phyloP scores from a whole-genome alignment of 1,140 invertebrate genomes.

The Cylas formicarius region DNA sequence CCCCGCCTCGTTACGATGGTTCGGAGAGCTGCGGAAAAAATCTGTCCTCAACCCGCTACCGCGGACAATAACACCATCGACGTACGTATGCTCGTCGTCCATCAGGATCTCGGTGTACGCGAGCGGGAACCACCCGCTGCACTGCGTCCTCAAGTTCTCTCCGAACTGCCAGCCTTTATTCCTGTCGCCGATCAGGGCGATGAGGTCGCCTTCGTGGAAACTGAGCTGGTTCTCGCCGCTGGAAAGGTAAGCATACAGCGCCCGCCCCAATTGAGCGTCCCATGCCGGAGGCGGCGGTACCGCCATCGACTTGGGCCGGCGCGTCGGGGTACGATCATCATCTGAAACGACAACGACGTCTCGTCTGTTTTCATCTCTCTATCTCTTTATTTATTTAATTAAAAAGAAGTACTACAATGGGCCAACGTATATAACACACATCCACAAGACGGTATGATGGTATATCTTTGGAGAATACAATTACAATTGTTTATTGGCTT shows the following conservation, averaged over 20 bases:
- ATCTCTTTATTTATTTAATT: too few species aligned
- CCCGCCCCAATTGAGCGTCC: slow-evolving; percentile 64
- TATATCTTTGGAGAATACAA: too few species aligned
- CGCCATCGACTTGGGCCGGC: slow-evolving; percentile 64
- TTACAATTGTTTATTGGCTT: too few species aligned
- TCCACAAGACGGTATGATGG: too few species aligned
- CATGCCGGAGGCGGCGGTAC: slow-evolving; percentile 53
- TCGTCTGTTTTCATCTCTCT: too few species aligned
- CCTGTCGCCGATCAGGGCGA: slow-evolving; percentile 79
- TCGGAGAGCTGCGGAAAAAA: slow-evolving; percentile 31
- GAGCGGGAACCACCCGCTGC: slow-evolving; percentile 89
- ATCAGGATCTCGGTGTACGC: slow-evolving; percentile 76
- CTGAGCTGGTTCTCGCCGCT: slow-evolving; percentile 87
- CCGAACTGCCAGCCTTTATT: slow-evolving; percentile 95
- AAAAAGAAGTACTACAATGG: too few species aligned
- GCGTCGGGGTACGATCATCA: slow-evolving; percentile 49
- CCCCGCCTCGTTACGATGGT: slow-evolving; percentile 29
- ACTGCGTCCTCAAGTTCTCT: slow-evolving; percentile 81
- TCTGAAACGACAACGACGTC: too few species aligned
- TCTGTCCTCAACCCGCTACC: slow-evolving; percentile 3
- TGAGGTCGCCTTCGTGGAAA: slow-evolving; percentile 84
- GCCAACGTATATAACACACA: too few species aligned
- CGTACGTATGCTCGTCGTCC: slow-evolving; percentile 52
- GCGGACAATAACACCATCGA: slow-evolving; percentile 12
- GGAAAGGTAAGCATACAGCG: slow-evolving; percentile 82